phyloP scores from a whole-genome alignment of 2,797 vertebrate species.

The Alauda arvensis region DNA sequence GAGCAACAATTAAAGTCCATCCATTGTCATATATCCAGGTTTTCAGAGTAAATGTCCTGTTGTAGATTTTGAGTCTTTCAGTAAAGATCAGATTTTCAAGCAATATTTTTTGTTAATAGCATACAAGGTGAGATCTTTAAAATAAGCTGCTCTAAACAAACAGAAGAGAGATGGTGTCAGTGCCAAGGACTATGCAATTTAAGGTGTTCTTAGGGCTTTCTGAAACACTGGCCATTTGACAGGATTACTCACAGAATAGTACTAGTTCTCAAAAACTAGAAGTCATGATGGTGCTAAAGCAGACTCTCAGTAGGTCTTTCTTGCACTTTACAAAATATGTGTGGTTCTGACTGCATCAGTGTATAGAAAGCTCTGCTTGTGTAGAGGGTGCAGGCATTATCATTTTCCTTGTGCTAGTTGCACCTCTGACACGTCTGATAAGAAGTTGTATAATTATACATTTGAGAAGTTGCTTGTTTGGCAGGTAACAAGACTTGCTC shows the following conservation, averaged over 20 bases:
- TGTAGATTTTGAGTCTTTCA: neutral
- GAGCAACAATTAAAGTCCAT: neutral
- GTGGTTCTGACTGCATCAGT: neutral
- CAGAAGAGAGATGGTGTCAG: neutral
- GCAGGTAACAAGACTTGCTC: neutral
- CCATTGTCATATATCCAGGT: neutral
- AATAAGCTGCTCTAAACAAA: neutral
- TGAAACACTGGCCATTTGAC: neutral
- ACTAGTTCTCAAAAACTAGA: neutral
- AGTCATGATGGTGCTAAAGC: neutral
- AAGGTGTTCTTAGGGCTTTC: neutral
- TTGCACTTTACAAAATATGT: rapidly evolving
- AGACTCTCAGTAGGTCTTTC: neutral
- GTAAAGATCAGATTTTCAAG: neutral
- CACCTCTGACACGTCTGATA: neutral
- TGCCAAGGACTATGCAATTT: neutral
- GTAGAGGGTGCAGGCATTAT: rapidly evolving
- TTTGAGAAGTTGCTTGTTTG: neutral
- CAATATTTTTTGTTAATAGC: neutral
- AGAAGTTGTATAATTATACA: neutral
- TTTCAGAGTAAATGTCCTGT: neutral
- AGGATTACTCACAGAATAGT: neutral
- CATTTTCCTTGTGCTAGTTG: neutral
- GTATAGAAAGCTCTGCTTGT: neutral
- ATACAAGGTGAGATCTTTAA: neutral